Evolutionary conservation across 2,888 invertebrate genomes (phyloP).

Genomic region (Macrosiphum euphorbiae): DNA sequence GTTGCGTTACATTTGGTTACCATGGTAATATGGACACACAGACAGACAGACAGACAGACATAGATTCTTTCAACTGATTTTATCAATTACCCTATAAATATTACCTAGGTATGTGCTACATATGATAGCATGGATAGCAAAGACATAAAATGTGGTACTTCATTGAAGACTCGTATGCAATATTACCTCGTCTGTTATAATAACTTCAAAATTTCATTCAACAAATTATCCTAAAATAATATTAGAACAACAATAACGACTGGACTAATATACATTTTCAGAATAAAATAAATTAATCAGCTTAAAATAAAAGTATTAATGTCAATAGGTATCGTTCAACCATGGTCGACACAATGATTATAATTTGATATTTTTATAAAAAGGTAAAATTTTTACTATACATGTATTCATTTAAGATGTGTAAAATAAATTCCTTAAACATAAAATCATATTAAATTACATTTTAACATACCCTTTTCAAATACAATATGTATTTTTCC

Average conservation of each 20-base stretch:
- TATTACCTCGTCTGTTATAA: too few species aligned
- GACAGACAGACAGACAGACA: too few species aligned
- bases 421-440: not conserved
- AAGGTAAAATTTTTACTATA: not conserved
- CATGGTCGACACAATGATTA: not conserved
- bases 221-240: not conserved
- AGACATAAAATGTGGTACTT: too few species aligned
- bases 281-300: not conserved
- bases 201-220: too few species aligned
- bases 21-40: too few species aligned
- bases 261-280: not conserved
- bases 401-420: not conserved
- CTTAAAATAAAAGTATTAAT: not conserved
- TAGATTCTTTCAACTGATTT: too few species aligned
- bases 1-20: too few species aligned
- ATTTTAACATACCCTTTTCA: not conserved
- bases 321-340: not conserved
- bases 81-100: too few species aligned
- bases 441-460: not conserved
- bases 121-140: too few species aligned
- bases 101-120: too few species aligned
- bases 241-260: not conserved
- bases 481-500: too few species aligned
- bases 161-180: too few species aligned
- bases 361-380: not conserved